Base-by-base conservation (phyloP, 1,140 invertebrate genomes). In the Tetramorium alpestre region DNA sequence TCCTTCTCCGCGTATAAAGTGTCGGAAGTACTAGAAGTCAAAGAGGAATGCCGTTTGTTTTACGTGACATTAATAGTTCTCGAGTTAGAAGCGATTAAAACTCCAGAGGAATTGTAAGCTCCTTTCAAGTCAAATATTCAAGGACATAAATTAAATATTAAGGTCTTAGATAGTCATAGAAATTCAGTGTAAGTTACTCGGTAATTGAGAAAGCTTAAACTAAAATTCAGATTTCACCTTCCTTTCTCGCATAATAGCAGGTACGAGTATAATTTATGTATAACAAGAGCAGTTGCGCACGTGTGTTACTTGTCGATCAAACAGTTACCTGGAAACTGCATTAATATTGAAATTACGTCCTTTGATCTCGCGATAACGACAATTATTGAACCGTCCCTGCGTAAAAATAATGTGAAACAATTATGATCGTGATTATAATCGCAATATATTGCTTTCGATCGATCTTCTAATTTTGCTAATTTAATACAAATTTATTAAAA, bases 291-390 rank as follows among this genome's bases (percentile, higher is more conserved):
- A 60, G 62, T 73, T 25, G 13, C 18, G 33, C 54, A 16, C 54
- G 22, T 38, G 38, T 41, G 11, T 58, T 60, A 49, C 47, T 75
- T 75, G 47, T 73, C 41, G 41, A 72, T 72, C 38, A 56, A 82
- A 73, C 25, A 8, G 51, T 58, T 47, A 82, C 60, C 41, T 56
- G 49, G 41, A 44, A 81, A 56, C 49, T 81, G 10, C 11, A 81
- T 56, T 72, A 56, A 44, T 25, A 72, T 44, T 41, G 49, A 70
- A 81, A 81, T 81, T 70, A 72, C 13, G 10, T 72, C 38, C 38
- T 81, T 81, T 81, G 78, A 81, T 65, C 28, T 51, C 41, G 18
- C 18, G 22, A 22, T 28, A 47, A 70, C 38, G 18, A n/a, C 33
- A 60, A 64, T 84, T 60, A 84, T 38, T 13, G 41, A 33, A 13